phyloP scores from a whole-genome alignment of 2,113 vertebrate genomes.

The Anguilla rostrata region DNA sequence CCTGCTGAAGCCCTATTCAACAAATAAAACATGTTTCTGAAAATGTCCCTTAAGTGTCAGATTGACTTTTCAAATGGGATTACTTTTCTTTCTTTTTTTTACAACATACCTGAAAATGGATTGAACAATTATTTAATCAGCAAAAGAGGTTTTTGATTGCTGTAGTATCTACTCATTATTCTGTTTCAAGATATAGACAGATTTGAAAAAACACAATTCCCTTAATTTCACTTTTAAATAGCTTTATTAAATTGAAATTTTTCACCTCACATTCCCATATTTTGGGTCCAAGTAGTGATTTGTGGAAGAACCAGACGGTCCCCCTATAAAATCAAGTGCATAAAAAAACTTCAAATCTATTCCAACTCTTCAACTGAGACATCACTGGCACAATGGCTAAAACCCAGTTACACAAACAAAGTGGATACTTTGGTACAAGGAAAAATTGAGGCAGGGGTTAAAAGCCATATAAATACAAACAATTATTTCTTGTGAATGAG shows the following conservation, averaged over 20 bases:
- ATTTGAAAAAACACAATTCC: not conserved
- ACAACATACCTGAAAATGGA: not conserved
- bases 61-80: too few species aligned
- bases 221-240: constrained; percentile 14
- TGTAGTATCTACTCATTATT: not conserved
- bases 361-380: constrained; percentile 13
- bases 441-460: not conserved
- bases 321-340: constrained; percentile 34
- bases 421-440: constrained; percentile 29
- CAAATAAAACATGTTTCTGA: constrained; percentile 26
- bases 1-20: constrained; percentile 17
- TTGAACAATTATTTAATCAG: too few species aligned
- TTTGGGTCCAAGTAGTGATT: not conserved
- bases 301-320: not conserved
- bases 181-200: not conserved
- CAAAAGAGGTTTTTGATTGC: too few species aligned
- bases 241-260: constrained; percentile 35
- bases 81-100: not conserved
- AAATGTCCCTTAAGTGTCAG: not conserved
- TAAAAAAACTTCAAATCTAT: not conserved
- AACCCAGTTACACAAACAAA: constrained; percentile 28
- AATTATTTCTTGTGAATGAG: not conserved
- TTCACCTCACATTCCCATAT: constrained; percentile 30
- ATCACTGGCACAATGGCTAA: constrained; percentile 55
- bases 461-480: not conserved